Conservation (phyloP, 2,797 vertebrate genomes). For the Macroramphosus scolopax region DNA sequence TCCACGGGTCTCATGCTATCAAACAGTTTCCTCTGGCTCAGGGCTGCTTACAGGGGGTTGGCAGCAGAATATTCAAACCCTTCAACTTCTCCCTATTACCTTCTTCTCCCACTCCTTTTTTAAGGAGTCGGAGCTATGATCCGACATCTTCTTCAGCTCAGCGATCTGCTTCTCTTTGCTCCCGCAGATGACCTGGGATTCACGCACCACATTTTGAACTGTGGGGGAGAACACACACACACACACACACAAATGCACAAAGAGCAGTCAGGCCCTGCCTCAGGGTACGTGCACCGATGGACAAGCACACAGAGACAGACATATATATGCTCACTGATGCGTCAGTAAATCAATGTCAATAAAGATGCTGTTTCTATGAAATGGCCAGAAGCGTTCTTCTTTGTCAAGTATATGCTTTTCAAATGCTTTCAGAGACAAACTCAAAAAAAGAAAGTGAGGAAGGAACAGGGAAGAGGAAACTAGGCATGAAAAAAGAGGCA, state of each 20-base stretch:
- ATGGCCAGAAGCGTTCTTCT: slow-evolving; percentile 14
- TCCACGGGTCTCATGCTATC: slow-evolving; percentile 39
- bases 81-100: slow-evolving; percentile 76
- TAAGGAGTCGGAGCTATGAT: slow-evolving; percentile 85
- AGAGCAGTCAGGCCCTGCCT: slow-evolving; percentile 48
- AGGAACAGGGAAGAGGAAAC: slow-evolving; percentile 1
- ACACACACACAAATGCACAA: slow-evolving; percentile 17
- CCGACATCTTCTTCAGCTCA: slow-evolving; percentile 91
- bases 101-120: slow-evolving; percentile 95
- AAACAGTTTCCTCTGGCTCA: slow-evolving; percentile 48
- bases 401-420: slow-evolving; percentile 18
- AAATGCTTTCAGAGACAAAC: slow-evolving; percentile 16
- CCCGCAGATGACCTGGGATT: slow-evolving; percentile 89
- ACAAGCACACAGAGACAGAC: slow-evolving; percentile 8
- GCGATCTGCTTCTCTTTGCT: slow-evolving; percentile 91
- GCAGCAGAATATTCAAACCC: slow-evolving; percentile 43
- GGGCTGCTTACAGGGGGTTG: slow-evolving; percentile 36
- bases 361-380: slow-evolving; percentile 32
- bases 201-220: slow-evolving; percentile 92
- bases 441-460: not conserved
- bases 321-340: slow-evolving; percentile 19
- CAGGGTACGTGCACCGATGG: slow-evolving; percentile 33
- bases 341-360: slow-evolving; percentile 40
- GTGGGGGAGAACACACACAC: slow-evolving; percentile 38
- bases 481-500: slow-evolving; percentile 8